phyloP scores from a whole-genome alignment of 2,113 vertebrate genomes.

The Condylura cristata region DNA sequence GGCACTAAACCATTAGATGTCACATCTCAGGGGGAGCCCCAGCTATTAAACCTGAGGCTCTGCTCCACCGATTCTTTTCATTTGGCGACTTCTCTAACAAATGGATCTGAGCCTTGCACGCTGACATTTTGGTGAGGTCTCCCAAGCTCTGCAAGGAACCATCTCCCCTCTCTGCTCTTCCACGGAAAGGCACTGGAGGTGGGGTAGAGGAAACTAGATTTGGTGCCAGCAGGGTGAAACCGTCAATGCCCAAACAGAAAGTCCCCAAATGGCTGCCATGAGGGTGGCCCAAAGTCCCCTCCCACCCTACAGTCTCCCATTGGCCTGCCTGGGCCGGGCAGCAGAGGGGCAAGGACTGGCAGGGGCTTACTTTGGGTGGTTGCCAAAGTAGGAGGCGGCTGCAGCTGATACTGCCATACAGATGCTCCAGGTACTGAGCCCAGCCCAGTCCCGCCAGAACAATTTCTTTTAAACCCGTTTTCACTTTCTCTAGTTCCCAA shows the following conservation, averaged over 20 bases:
- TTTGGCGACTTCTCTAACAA: background rate
- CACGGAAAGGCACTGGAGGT: background rate
- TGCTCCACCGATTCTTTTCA: background rate
- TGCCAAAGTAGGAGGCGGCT: background rate
- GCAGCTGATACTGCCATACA: background rate
- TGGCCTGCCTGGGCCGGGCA: background rate
- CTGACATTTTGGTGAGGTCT: constrained; percentile 19
- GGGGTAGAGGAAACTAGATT: background rate
- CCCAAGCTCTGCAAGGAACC: background rate
- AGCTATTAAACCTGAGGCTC: background rate
- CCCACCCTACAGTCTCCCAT: background rate
- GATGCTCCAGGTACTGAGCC: background rate
- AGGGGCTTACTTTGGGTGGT: background rate
- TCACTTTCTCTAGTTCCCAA: constrained; percentile 34
- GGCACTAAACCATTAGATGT: background rate
- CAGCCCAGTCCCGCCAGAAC: background rate
- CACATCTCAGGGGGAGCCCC: background rate
- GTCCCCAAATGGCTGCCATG: background rate
- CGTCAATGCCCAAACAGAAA: background rate
- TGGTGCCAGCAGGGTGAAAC: background rate
- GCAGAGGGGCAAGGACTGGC: background rate
- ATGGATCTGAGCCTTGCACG: background rate
- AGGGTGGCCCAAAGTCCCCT: background rate
- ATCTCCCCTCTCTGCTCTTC: background rate
- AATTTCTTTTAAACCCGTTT: background rate